Evolutionary conservation across 2,797 vertebrate species (phyloP).

Genomic region (Sebastes hopkinsi): DNA sequence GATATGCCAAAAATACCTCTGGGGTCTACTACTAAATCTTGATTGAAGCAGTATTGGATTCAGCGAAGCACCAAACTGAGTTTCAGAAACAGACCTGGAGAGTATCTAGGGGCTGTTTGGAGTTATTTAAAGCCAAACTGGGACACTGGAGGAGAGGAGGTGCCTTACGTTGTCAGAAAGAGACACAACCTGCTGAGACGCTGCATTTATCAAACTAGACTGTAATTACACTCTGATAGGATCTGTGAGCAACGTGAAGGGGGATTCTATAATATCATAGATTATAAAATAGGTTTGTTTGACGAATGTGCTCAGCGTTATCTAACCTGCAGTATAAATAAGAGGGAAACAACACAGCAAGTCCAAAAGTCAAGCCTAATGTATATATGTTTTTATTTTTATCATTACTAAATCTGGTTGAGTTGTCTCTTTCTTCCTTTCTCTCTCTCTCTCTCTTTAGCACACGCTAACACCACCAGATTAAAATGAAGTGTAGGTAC

Average conservation of each 20-base stretch:
- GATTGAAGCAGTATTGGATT: background rate
- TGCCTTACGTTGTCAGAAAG: conserved; percentile 24
- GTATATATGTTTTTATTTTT: background rate
- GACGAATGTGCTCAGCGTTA: background rate
- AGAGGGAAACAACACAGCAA: background rate
- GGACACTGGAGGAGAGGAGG: conserved; percentile 52
- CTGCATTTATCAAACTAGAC: conserved; percentile 37
- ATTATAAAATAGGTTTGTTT: background rate
- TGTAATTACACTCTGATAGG: conserved; percentile 32
- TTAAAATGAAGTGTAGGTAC: background rate
- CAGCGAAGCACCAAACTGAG: conserved; percentile 19
- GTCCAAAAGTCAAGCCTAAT: background rate
- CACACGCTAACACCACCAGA: background rate
- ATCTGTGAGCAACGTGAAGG: conserved; percentile 1
- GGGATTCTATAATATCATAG: background rate
- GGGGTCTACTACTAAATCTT: background rate
- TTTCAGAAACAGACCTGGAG: conserved; percentile 33
- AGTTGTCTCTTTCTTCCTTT: background rate
- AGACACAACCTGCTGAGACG: conserved; percentile 23
- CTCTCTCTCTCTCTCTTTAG: background rate
- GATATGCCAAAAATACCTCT: too few relatives aligned
- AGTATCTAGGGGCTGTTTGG: conserved; percentile 30
- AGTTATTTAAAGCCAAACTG: conserved; percentile 70
- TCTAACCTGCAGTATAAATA: background rate
- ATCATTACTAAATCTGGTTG: background rate